Percentiles rank a stretch among this genome's conserved stretches.
Evolutionary conservation across 1,140 invertebrate genomes (phyloP).

Genomic region (Pogonognathellus flavescens): DNA sequence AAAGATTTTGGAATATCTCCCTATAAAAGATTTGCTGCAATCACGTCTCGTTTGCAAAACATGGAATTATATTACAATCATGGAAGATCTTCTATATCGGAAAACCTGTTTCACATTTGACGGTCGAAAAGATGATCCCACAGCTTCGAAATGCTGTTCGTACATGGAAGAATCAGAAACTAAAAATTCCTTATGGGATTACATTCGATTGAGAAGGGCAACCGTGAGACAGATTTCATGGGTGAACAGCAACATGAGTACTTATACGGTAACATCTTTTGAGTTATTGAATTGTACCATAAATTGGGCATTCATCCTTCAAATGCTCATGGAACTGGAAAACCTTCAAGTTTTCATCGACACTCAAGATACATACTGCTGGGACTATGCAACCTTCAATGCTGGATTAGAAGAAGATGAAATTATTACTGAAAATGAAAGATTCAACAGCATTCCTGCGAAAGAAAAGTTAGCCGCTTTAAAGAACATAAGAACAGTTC

Average conservation of each 20-base stretch:
- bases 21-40: slow-evolving; percentile 50
- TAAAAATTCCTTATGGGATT: slow-evolving; percentile 56
- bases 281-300: slow-evolving; percentile 36
- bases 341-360: slow-evolving; percentile 59
- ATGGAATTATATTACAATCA: slow-evolving; percentile 36
- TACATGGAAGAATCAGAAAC: slow-evolving; percentile 55
- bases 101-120: slow-evolving; percentile 63
- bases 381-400: slow-evolving; percentile 65
- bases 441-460: not conserved
- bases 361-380: slow-evolving; percentile 64
- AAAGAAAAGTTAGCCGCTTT: slow-evolving; percentile 50
- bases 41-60: slow-evolving; percentile 51
- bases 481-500: slow-evolving; percentile 42
- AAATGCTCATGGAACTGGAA: slow-evolving; percentile 60
- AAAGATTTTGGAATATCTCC: slow-evolving; percentile 55
- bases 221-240: slow-evolving; percentile 52
- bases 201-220: slow-evolving; percentile 54
- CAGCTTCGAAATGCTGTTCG: slow-evolving; percentile 48
- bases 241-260: slow-evolving; percentile 1
- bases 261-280: not conserved
- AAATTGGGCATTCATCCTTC: slow-evolving; percentile 61
- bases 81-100: slow-evolving; percentile 25
- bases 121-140: slow-evolving; percentile 58
- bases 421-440: not conserved
- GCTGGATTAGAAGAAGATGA: slow-evolving; percentile 62